Evolutionary conservation across 1,140 invertebrate species (phyloP), one percentile per base, ranked within the genome.

Genomic region (Zaprionus camerounensis): DNA sequence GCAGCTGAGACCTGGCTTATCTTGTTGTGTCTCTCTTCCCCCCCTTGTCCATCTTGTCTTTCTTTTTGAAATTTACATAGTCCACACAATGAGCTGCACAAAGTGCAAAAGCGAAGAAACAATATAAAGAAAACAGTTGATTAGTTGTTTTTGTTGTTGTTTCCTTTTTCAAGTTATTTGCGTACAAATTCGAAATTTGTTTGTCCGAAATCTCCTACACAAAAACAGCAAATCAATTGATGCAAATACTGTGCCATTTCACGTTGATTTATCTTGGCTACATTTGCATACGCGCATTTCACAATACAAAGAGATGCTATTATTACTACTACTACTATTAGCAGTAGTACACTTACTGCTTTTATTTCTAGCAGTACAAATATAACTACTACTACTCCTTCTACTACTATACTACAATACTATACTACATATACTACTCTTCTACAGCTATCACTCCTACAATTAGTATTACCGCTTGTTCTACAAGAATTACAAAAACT

Each of bases 221-320:
- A 51, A 11, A 51, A 24, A 51, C 24, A 3, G 82, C 80, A 85
- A 76, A 76, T 76, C 38, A 20, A 26, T 36, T 22, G 57, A 80
- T 70, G 81, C 81, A 65, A 73, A 84, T 64, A 69, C 72, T 81
- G 80, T 83, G 70, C 67, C 81, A 83, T 88, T 88, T 86, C 80
- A 83, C 31, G 31, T 88, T 88, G 84, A 86, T 88, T 86, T 53
- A 71, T 70, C 36, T 80, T 58, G 75, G 57, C 38, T 64, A 56
- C 46, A 44, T 57, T 46, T 57, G 38, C 38, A 46, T 67, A 57
- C 38, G 5, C 24, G 17, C 41, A 57, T 70, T 62, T 70, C 58
- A 62, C 49, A 69, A 59, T 41, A n/a, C 20, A 68, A 46, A 26
- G 9, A 11, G 28, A 2, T 17, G 34, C 1, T 0, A 49, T 1